phyloP scores from a whole-genome alignment of 2,113 vertebrate genomes.

The Nothobranchius kuhntae region DNA sequence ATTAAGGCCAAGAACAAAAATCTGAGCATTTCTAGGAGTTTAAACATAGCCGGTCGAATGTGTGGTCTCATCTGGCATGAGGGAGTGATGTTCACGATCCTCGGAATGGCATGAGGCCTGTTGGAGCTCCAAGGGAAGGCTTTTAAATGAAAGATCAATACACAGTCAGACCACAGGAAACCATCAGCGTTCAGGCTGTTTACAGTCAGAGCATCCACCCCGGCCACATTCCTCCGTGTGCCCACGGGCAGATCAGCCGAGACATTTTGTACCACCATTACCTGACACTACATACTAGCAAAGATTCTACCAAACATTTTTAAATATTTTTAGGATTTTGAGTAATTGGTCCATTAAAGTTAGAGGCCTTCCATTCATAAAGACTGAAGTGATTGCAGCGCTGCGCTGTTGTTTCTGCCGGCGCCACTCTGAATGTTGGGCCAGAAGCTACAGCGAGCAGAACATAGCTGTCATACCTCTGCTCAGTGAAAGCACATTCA shows the following conservation, averaged over 20 bases:
- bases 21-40: conserved; percentile 13
- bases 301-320: too few relatives aligned
- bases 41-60: conserved; percentile 31
- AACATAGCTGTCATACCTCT: conserved; percentile 87
- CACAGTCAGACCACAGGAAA: conserved; percentile 48
- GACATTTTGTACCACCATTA: too few relatives aligned
- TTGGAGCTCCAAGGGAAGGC: conserved; percentile 20
- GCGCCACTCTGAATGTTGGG: conserved; percentile 66
- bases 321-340: too few relatives aligned
- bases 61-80: conserved; percentile 25
- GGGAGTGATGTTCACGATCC: conserved; percentile 33
- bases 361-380: conserved; percentile 64
- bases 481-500: conserved; percentile 85
- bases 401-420: conserved; percentile 50
- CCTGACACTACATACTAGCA: too few relatives aligned
- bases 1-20: conserved; percentile 9
- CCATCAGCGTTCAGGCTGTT: conserved; percentile 71
- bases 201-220: conserved; percentile 62
- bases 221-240: conserved; percentile 61
- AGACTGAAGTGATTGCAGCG: conserved; percentile 39
- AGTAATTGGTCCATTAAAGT: conserved; percentile 4
- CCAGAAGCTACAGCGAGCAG: conserved; percentile 77
- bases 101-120: conserved; percentile 22
- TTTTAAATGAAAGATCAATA: conserved; percentile 69
- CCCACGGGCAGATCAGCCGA: neutral